Evolutionary conservation across 2,113 vertebrate species (phyloP), one percentile per base, ranked within the genome.

Genomic region (Oncorhynchus nerka): DNA sequence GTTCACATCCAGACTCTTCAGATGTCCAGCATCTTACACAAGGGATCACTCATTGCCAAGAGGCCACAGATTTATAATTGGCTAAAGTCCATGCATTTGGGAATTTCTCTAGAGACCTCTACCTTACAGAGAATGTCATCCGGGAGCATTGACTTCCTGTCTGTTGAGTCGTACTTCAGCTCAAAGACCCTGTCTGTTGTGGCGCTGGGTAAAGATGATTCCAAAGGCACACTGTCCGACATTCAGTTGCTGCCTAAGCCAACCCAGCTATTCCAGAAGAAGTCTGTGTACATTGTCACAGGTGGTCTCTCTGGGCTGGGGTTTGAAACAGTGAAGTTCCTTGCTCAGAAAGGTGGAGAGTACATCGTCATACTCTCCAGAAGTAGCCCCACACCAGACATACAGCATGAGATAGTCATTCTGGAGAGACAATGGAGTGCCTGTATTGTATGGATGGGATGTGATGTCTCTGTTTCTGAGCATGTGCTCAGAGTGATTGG

Each of bases 301-400:
- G 95, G 95, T n/a, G 95, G 95, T 4, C 93, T 96, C 13, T 94
- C 95, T 61, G 95, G 95, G 1, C 89, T 97, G 82, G 95, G 95
- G 48, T 94, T 95, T 86, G 94, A 97, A 92, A 97, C 95, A 0
- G 94, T 97, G 74, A 95, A 92, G 85, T 97, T 96, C 83, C 94
- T 97, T 83, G 93, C 91, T 0, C 64, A 92, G 73, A 94, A 92
- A 26, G 95, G 94, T 16, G 95, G 95, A 11, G 88, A 86, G 0
- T 75, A 78, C 7, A 75, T 96, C 79, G 92, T 91, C 2, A 92
- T 95, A 75, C 84, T 96, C 13, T 97, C 94, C 71, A 90, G 94
- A 73, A 93, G 85, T 68, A 83, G 68, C 4, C 93, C 93, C 24
- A 88, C 80, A 8, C 6, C 70, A 28, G 87, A 95, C 28, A 90